A percentile compares a stretch with the other conserved stretches of the same genome.
Conservation (phyloP, 2,888 invertebrate genomes). For the Napeogenes sylphis region DNA sequence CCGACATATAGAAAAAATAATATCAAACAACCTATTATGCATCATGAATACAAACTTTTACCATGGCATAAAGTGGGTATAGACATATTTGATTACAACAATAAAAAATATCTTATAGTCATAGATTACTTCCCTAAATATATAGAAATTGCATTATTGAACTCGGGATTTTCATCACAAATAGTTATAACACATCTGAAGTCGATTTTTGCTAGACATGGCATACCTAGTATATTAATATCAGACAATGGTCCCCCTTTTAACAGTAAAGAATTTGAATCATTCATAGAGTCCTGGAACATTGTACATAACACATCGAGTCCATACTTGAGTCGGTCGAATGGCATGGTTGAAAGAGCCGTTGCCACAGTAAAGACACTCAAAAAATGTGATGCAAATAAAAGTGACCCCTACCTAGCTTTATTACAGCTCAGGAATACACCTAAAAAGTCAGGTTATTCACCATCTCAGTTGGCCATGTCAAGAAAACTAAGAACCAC, state of each 20-base stretch:
- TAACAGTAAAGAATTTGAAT: no score
- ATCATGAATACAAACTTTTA: background rate
- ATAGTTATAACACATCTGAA: no score
- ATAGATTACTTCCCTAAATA: slow-evolving; percentile 13
- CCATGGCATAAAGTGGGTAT: slow-evolving; percentile 28
- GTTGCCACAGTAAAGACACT: slow-evolving; percentile 1
- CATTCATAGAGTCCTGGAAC: background rate
- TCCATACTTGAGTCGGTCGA: slow-evolving; percentile 3
- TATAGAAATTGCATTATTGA: background rate
- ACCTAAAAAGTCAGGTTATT: background rate
- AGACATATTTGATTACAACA: slow-evolving; percentile 23
- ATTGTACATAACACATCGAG: slow-evolving; percentile 5
- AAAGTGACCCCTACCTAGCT: background rate
- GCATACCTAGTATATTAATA: no score
- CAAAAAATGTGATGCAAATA: background rate
- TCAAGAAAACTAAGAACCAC: background rate
- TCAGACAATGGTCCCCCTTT: no score
- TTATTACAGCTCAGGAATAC: slow-evolving; percentile 5
- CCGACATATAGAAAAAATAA: slow-evolving; percentile 14
- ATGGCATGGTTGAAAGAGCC: slow-evolving; percentile 3
- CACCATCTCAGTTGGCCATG: background rate
- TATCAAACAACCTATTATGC: slow-evolving; percentile 7
- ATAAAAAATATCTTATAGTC: slow-evolving; percentile 22
- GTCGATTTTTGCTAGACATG: no score
- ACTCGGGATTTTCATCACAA: no score